A percentile compares a stretch with the other conserved stretches of the same genome.
Evolutionary conservation across 2,888 invertebrate species (phyloP).

Genomic region (Lycia hirtaria): DNA sequence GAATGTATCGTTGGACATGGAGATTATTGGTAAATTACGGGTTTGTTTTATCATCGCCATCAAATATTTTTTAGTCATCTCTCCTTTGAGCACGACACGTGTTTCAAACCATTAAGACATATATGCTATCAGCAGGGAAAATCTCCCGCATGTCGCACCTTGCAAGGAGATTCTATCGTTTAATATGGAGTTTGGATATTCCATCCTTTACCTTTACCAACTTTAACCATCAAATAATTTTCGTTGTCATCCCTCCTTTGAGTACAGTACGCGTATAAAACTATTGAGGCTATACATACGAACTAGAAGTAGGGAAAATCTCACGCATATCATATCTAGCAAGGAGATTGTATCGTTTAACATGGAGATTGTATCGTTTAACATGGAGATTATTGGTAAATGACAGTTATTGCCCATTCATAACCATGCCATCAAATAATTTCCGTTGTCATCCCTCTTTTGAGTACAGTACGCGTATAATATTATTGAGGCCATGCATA

Average conservation of each 20-base stretch:
- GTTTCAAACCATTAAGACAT: slow-evolving; percentile 56
- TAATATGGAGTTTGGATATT: too few species aligned
- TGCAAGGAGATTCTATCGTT: background rate
- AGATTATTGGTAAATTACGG: slow-evolving; percentile 15
- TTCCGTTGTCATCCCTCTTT: slow-evolving; percentile 27
- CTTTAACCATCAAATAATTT: too few species aligned
- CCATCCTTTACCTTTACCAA: too few species aligned
- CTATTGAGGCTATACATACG: slow-evolving; percentile 57
- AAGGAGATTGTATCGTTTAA: too few species aligned
- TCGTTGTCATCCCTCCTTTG: too few species aligned
- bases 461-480: slow-evolving; percentile 51
- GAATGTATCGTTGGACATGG: slow-evolving; percentile 1
- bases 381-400: slow-evolving; percentile 18
- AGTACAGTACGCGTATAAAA: slow-evolving; percentile 50
- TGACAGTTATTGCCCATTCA: background rate
- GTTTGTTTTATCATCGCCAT: background rate
- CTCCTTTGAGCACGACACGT: slow-evolving; percentile 49
- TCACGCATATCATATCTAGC: slow-evolving; percentile 38
- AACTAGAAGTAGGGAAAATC: slow-evolving; percentile 52
- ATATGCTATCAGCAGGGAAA: slow-evolving; percentile 53
- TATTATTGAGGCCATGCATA: slow-evolving; percentile 57
- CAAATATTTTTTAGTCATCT: background rate
- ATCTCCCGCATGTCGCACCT: slow-evolving; percentile 39
- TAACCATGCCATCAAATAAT: background rate
- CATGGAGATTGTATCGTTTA: slow-evolving; percentile 1